Evolutionary conservation across 2,888 invertebrate species (phyloP).

Genomic region (Perdita meconis): DNA sequence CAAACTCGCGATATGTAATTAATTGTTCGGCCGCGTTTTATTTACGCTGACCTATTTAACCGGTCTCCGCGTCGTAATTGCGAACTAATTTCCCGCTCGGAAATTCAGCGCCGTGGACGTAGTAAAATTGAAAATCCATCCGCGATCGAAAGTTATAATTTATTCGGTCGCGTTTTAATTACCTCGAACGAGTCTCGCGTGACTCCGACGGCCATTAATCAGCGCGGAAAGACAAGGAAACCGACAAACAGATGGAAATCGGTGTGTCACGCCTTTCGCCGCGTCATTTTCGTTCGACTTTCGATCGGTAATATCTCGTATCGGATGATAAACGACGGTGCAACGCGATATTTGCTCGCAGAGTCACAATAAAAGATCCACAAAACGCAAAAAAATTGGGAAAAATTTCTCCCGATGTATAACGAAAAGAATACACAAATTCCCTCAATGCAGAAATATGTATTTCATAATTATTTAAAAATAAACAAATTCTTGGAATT

Average conservation of each 20-base stretch:
- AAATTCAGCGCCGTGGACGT: conserved; percentile 6
- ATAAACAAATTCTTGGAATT: too few species aligned
- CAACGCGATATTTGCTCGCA: background rate
- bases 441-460: too few species aligned
- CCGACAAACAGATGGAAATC: too few species aligned
- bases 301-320: background rate
- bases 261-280: too few species aligned
- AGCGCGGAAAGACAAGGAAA: conserved; percentile 35
- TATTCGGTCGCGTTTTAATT: conserved; percentile 51
- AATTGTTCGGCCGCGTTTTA: conserved; percentile 20
- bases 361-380: too few species aligned
- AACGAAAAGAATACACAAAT: too few species aligned
- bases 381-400: too few species aligned
- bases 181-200: conserved; percentile 31
- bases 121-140: conserved; percentile 44
- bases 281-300: background rate
- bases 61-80: conserved; percentile 18
- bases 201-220: conserved; percentile 30
- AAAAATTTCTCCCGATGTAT: too few species aligned
- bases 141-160: conserved; percentile 53
- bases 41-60: conserved; percentile 20
- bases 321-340: background rate
- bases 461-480: too few species aligned
- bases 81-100: conserved; percentile 42
- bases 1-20: conserved; percentile 7